Percentiles rank a stretch among this genome's conserved stretches.
Conservation (phyloP, 2,113 vertebrate species). For the Ellobius talpinus region DNA sequence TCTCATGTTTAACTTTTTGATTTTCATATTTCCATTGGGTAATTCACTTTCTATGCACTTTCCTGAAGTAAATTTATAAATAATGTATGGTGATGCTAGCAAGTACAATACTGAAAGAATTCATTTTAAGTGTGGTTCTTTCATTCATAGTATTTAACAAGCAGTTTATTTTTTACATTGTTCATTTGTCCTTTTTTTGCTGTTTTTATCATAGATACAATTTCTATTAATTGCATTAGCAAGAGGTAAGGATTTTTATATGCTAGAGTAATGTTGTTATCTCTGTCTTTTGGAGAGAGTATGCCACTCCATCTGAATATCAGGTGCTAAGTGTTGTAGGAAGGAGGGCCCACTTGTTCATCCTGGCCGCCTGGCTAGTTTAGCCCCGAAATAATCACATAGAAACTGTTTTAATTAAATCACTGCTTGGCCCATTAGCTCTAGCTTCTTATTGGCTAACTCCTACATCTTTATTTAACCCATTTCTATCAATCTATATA, state of each 20-base stretch:
- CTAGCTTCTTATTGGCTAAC: too few relatives aligned
- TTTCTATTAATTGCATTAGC: neutral
- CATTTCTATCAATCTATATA: too few relatives aligned
- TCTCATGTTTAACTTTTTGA: neutral
- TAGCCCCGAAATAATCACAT: too few relatives aligned
- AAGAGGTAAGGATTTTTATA: conserved; percentile 29
- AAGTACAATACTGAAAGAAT: neutral
- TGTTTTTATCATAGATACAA: conserved; percentile 36
- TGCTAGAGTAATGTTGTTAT: conserved; percentile 1
- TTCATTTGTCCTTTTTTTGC: neutral
- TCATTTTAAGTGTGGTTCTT: neutral
- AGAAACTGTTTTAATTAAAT: too few relatives aligned
- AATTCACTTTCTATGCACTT: conserved; percentile 29
- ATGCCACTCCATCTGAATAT: conserved; percentile 23
- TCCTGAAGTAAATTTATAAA: conserved; percentile 39
- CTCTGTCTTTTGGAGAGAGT: conserved; percentile 23
- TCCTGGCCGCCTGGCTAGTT: too few relatives aligned
- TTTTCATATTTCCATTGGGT: conserved; percentile 30
- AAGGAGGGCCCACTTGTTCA: too few relatives aligned
- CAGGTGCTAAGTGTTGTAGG: neutral
- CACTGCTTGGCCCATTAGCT: too few relatives aligned
- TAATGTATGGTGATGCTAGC: neutral
- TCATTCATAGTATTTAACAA: conserved; percentile 17
- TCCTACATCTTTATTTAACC: too few relatives aligned
- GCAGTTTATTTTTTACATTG: conserved; percentile 34